Conservation (phyloP, 2,888 invertebrate species). For the Drosophila flavopinicola region DNA sequence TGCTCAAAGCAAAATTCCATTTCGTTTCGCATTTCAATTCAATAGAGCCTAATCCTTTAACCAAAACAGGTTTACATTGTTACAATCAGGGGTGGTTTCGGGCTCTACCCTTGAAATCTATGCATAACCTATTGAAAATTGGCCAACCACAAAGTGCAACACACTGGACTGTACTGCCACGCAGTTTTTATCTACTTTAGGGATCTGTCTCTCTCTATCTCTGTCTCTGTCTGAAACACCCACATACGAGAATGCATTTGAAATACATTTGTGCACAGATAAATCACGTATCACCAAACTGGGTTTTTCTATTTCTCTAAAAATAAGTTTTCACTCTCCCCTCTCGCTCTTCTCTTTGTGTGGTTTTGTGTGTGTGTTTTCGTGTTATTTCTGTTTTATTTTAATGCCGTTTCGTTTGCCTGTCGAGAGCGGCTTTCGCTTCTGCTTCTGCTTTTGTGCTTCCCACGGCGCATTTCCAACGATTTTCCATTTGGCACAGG, state of each 20-base stretch:
- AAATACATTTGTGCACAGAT: constrained; percentile 61
- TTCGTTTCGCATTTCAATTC: constrained; percentile 36
- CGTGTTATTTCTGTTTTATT: constrained; percentile 30
- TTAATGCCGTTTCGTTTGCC: constrained; percentile 40
- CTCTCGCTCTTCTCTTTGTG: constrained; percentile 10
- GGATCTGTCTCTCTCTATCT: constrained; percentile 42
- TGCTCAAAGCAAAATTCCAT: constrained; percentile 13
- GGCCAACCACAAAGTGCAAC: constrained; percentile 64
- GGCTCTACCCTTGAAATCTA: constrained; percentile 51
- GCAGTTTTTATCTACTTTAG: constrained; percentile 16
- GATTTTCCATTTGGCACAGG: constrained; percentile 49
- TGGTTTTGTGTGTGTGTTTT: constrained; percentile 3
- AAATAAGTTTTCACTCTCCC: constrained; percentile 62
- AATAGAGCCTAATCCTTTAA: constrained; percentile 61
- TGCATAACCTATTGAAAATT: constrained; percentile 36
- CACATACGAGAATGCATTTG: constrained; percentile 50
- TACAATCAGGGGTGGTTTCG: constrained; percentile 50
- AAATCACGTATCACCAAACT: constrained; percentile 56
- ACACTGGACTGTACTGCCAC: constrained; percentile 60
- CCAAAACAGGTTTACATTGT: constrained; percentile 71
- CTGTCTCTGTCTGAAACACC: constrained; percentile 46
- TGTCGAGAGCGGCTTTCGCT: constrained; percentile 57
- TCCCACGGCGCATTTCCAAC: constrained; percentile 67
- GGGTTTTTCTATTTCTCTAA: constrained; percentile 56
- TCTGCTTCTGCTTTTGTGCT: constrained; percentile 59